Base-by-base conservation (phyloP, 2,797 vertebrate species). In the Oreonectes daqikongensis region DNA sequence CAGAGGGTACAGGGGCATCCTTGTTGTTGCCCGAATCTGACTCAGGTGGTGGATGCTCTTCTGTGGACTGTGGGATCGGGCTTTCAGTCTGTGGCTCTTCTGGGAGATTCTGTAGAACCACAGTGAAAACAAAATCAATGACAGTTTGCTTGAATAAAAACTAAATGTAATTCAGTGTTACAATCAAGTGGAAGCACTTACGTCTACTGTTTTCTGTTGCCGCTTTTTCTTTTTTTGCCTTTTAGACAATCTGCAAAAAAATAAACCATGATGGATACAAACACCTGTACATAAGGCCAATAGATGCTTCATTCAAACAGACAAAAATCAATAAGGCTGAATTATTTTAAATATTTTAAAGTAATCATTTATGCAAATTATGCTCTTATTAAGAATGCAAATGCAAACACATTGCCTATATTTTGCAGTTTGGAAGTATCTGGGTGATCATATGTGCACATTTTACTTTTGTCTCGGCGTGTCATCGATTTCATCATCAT, bases 181-280 rank as follows among this genome's bases (percentile, higher is more conserved):
- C 17, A 48, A 44, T 8, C 20, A 32, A 14, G 15, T 17, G 22
- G 15, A 40, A 18, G 7, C 17, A 86, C 92, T 84, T 88, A 97
- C 96, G 80, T 87, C 89, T 57, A 66, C 59, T 1, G 85, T 89
- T 88, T 93, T 95, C 89, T 96, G 94, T 81, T 95, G 90, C 17
- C 92, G 90, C 83, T 92, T 98, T 90, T 93, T 98, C 84, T 92
- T 95, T 88, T 94, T 97, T 88, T 99, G 95, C 85, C 96, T 98
- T 89, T 97, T 98, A 12, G 96, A 98, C 14, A 95, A 88, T 79
- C 97, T 98, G 75, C 4, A 55, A 68, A 18, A 5, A 65, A 20
- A 52, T 1, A 2, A 73, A 60, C 5, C 6, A 30, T 46, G 35
- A 40, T 22, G 1, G 12, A 46, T 2, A 59, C 1, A 0, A 73